Percentiles rank a stretch among this genome's conserved stretches.
These are phyloP conservation scores for Caradrina clavipalpis DNA, from an alignment of 2,888 invertebrate genomes.

Conservation along the genomic window DNA sequence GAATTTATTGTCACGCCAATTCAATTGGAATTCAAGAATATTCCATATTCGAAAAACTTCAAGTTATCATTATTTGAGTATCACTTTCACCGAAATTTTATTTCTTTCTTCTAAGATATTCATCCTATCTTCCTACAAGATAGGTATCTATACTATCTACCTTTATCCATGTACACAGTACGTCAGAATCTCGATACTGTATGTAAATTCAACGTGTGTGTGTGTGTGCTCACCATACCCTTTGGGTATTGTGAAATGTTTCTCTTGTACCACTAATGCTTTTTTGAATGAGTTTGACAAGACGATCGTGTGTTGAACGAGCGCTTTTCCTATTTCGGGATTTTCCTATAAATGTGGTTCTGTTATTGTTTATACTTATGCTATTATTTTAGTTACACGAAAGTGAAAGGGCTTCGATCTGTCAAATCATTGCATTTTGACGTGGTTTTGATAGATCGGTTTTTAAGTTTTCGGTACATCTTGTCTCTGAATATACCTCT, in stretches of 20 bases:
- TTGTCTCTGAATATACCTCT: too few species aligned
- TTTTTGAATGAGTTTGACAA: constrained; percentile 64
- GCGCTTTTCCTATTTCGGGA: constrained; percentile 50
- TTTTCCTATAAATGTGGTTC: constrained; percentile 7
- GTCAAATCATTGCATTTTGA: too few species aligned
- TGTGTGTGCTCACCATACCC: constrained; percentile 38
- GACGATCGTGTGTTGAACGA: constrained; percentile 25
- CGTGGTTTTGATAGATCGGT: too few species aligned
- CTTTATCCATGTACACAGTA: background rate
- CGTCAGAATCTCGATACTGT: constrained; percentile 52
- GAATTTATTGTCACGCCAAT: too few species aligned
- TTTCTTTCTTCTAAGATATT: background rate
- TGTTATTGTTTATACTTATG: constrained; percentile 7
- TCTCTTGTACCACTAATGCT: constrained; percentile 65
- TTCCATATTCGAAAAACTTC: too few species aligned
- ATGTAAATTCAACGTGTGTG: constrained; percentile 66
- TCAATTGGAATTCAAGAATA: too few species aligned
- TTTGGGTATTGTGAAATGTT: constrained; percentile 63
- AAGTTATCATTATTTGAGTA: background rate
- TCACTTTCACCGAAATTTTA: background rate
- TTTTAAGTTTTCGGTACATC: too few species aligned
- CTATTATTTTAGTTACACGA: too few species aligned
- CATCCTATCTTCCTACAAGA: background rate
- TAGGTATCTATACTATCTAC: constrained; percentile 3
- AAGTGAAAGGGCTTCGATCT: too few species aligned